Conservation (phyloP, 2,113 vertebrate species). For the Leucopternis melanops region DNA sequence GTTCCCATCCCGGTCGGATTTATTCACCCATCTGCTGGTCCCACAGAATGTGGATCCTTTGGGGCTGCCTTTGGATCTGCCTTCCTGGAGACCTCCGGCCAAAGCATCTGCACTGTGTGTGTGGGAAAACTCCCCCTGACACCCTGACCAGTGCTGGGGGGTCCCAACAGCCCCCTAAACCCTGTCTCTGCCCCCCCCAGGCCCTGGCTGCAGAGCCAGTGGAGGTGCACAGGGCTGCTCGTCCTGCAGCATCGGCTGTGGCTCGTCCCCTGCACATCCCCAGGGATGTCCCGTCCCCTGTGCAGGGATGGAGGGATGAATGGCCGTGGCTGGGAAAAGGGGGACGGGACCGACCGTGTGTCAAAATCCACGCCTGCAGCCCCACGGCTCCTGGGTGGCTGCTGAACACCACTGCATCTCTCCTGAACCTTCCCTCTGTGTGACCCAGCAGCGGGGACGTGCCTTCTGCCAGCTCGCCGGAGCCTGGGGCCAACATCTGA, state of each 20-base stretch:
- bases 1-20: neutral
- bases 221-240: neutral
- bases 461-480: neutral
- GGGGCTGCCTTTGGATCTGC: neutral
- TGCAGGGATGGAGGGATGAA: neutral
- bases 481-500: neutral
- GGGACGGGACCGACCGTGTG: rapidly evolving
- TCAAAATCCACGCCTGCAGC: neutral
- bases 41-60: rapidly evolving
- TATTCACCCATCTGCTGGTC: neutral
- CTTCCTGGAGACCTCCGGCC: neutral
- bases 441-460: neutral
- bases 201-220: neutral
- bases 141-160: neutral
- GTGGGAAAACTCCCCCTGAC: neutral
- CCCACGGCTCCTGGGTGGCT: neutral
- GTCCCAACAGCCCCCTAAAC: neutral
- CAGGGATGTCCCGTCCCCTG: rapidly evolving
- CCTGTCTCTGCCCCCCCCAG: rapidly evolving
- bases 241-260: rapidly evolving
- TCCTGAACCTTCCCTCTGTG: neutral
- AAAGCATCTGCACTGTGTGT: neutral
- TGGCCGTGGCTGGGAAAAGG: neutral
- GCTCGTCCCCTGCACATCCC: neutral
- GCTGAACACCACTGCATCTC: neutral